These are phyloP conservation scores for Strigamia crassipes DNA, from an alignment of 2,888 invertebrate species.

Conservation along the genomic window DNA sequence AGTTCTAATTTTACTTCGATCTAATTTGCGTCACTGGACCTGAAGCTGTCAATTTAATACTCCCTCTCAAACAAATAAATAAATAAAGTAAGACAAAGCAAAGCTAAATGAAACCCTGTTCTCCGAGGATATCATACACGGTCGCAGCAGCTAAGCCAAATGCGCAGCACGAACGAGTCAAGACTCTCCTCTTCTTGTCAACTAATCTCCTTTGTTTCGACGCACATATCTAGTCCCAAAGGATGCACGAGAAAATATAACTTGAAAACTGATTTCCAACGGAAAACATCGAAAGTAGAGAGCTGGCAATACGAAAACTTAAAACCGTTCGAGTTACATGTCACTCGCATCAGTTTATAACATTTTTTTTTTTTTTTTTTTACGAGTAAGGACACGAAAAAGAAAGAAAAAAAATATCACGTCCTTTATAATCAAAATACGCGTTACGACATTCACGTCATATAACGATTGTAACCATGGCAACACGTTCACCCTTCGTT, in stretches of 20 bases:
- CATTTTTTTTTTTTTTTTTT: background rate
- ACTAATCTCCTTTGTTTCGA: background rate
- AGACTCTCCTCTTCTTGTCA: background rate
- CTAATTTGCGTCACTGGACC: no score
- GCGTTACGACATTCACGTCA: slow-evolving; percentile 10
- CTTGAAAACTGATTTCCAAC: background rate
- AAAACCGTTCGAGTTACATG: background rate
- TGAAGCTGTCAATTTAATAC: no score
- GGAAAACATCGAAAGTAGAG: background rate
- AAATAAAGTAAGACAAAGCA: background rate
- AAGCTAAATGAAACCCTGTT: background rate
- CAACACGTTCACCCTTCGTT: background rate
- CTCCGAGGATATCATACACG: background rate
- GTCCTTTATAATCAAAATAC: slow-evolving; percentile 5
- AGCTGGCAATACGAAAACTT: background rate
- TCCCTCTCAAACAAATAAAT: no score
- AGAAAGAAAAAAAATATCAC: background rate
- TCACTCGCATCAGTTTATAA: background rate
- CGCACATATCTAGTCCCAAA: background rate
- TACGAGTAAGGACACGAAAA: background rate
- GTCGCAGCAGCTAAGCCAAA: background rate
- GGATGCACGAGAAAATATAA: background rate
- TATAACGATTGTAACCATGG: slow-evolving; percentile 11
- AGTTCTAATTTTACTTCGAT: no score
- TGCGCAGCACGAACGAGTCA: background rate